phyloP scores from a whole-genome alignment of 2,113 vertebrate genomes.

The Tautogolabrus adspersus region DNA sequence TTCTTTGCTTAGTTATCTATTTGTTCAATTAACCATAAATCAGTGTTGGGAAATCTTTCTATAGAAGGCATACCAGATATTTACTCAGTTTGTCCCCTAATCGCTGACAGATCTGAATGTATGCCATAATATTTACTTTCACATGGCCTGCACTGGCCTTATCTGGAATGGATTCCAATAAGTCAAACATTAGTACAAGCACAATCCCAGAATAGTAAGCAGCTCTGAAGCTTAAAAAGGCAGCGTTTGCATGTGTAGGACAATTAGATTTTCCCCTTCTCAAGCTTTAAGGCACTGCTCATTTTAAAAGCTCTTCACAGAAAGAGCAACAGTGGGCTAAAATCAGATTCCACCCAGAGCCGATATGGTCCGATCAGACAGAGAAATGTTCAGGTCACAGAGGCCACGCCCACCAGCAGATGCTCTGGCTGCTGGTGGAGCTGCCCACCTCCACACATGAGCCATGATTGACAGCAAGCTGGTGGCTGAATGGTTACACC shows the following conservation, averaged over 20 bases:
- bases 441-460: conserved; percentile 67
- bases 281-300: neutral
- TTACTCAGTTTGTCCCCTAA: neutral
- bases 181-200: conserved; percentile 5
- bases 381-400: conserved; percentile 53
- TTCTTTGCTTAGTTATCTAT: neutral
- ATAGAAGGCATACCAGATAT: conserved; percentile 5
- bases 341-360: conserved; percentile 20
- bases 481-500: conserved; percentile 25
- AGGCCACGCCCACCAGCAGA: conserved; percentile 76
- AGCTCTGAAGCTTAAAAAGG: neutral
- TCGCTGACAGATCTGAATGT: conserved; percentile 20
- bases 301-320: conserved; percentile 22
- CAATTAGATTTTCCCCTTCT: conserved; percentile 1
- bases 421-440: conserved; percentile 56
- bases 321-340: conserved; percentile 45
- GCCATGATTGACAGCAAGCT: conserved; percentile 61
- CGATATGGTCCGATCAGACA: conserved; percentile 39
- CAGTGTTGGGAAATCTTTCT: conserved; percentile 5
- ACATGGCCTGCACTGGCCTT: conserved; percentile 39
- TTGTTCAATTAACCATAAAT: neutral
- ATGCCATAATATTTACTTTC: conserved; percentile 57
- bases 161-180: conserved; percentile 28
- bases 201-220: conserved; percentile 35
- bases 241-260: neutral